These are phyloP conservation scores for Alligator sinensis DNA, from an alignment of 2,113 vertebrate genomes.

Conservation along the genomic window DNA sequence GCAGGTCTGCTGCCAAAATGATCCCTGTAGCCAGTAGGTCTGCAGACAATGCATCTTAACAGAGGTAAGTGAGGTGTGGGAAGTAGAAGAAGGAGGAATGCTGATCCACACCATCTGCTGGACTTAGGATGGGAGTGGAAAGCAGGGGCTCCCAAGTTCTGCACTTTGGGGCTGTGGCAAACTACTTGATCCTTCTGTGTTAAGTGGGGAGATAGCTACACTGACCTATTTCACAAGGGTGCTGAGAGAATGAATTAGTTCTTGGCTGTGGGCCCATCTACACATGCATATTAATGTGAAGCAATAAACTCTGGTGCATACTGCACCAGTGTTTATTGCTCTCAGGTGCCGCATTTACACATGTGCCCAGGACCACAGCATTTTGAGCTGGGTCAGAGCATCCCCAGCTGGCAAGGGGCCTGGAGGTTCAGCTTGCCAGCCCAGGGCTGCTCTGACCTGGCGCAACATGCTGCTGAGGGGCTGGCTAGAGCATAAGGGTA, in stretches of 20 bases:
- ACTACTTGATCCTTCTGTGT: neutral
- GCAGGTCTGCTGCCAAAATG: neutral
- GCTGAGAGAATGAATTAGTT: neutral
- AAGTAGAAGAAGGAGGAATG: neutral
- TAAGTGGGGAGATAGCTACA: neutral
- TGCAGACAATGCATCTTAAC: neutral
- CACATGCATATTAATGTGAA: too few relatives aligned
- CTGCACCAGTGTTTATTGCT: too few relatives aligned
- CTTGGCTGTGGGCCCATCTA: neutral
- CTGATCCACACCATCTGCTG: neutral
- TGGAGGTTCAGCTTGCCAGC: too few relatives aligned
- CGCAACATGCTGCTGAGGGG: too few relatives aligned
- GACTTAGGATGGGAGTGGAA: neutral
- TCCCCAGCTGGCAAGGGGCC: too few relatives aligned
- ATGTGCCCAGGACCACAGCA: too few relatives aligned
- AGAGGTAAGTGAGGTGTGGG: neutral
- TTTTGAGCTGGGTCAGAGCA: too few relatives aligned
- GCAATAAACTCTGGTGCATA: too few relatives aligned
- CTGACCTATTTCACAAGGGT: neutral
- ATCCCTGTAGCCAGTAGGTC: neutral
- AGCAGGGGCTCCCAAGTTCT: neutral
- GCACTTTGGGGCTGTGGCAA: neutral
- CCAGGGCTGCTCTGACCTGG: too few relatives aligned
- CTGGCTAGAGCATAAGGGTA: too few relatives aligned
- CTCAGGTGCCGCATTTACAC: too few relatives aligned